Base-by-base conservation (phyloP, 2,797 vertebrate species). In the Coilia nasus region DNA sequence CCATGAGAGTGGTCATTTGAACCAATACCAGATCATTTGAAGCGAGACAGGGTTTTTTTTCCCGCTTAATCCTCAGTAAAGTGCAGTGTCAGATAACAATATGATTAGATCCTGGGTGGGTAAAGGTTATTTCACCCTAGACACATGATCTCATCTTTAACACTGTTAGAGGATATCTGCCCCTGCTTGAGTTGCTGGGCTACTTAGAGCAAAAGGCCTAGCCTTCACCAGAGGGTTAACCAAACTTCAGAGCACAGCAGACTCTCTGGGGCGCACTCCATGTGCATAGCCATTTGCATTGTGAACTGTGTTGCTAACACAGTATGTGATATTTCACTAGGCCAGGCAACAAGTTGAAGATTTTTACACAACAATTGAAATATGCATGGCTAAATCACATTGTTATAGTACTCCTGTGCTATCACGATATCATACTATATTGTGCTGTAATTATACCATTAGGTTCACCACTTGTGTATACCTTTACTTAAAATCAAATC, bases 51-150 rank as follows among this genome's bases (percentile, higher is more conserved):
- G 35, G 6, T 21, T 21, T 75, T 75, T 41, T 44, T 78, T 78
- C 71, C 35, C 35, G 46, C 46, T 47, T 4, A 47, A 47, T 47
- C 46, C 46, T 47, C 46, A 44, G 71, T 78, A 44, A 78, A 78
- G 71, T 78, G 71, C 35, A 44, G 41, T 78, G 35, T 78, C 71
- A 78, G 71, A 78, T 78, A 78, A 78, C 71, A 78, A 78, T 44
- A 78, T 78, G 71, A 78, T 78, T 78, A 78, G 6, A 44, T 44
- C 31, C 71, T 78, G 71, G 19, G 41, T 78, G 31, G 35, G 71
- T 78, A 4, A 78, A 78, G 35, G 17, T 41, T 78, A 21, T 44
- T 78, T 35, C 71, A 44, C 5, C 71, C 71, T 15, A 44, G 71
- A 78, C 6, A 78, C 71, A 78, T 78, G 35, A 78, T 78, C 71